Conservation (phyloP, 2,888 invertebrate genomes). For the Cotesia congregata region DNA sequence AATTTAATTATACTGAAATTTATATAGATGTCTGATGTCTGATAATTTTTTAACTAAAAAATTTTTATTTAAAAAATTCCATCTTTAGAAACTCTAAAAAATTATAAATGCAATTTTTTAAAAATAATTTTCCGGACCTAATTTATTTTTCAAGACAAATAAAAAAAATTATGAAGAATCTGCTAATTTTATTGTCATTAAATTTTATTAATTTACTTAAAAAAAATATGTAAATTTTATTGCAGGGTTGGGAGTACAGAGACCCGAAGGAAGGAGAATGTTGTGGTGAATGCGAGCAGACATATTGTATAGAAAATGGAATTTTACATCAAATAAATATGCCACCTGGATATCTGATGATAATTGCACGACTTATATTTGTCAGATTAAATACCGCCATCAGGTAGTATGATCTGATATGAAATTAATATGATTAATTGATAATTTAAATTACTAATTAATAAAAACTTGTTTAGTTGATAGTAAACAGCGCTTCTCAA, state of each 20-base stretch:
- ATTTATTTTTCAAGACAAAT: no score
- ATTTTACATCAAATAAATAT: conserved; percentile 72
- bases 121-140: no score
- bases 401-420: no score
- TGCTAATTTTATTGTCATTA: no score
- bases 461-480: conserved; percentile 67
- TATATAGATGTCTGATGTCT: neutral
- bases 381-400: conserved; percentile 61
- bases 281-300: conserved; percentile 78
- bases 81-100: no score
- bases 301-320: conserved; percentile 73
- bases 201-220: no score
- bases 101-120: no score
- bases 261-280: conserved; percentile 69
- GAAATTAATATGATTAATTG: neutral
- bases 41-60: no score
- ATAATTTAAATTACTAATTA: conserved; percentile 25
- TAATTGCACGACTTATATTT: conserved; percentile 77
- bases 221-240: no score
- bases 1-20: neutral
- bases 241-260: conserved; percentile 67
- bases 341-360: conserved; percentile 76
- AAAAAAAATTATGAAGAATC: no score
- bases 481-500: conserved; percentile 72
- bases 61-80: no score